phyloP scores from a whole-genome alignment of 2,797 vertebrate species.

The Gymnothorax reevesii region DNA sequence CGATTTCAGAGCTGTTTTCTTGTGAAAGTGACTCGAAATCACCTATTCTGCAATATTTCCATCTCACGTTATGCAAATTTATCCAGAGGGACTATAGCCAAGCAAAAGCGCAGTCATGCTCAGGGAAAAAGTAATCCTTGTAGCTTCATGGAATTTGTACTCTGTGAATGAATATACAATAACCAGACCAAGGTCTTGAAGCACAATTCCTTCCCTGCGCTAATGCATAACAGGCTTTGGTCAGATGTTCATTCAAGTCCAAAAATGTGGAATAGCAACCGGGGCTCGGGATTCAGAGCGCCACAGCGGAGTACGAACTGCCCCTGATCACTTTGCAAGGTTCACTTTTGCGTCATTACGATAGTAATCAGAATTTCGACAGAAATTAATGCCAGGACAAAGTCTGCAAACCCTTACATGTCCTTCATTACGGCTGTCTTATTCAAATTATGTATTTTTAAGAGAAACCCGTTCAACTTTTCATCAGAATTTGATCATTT shows the following conservation, averaged over 20 bases:
- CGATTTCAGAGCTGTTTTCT: background rate
- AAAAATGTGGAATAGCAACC: background rate
- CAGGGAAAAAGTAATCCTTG: background rate
- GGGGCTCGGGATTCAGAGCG: background rate
- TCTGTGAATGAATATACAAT: background rate
- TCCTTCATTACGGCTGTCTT: background rate
- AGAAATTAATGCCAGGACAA: background rate
- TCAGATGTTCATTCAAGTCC: background rate
- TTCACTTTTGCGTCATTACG: background rate
- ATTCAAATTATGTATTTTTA: background rate
- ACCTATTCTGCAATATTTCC: background rate
- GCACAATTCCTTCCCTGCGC: background rate
- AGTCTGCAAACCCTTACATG: background rate
- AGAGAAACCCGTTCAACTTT: background rate
- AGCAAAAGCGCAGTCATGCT: background rate
- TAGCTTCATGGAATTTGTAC: background rate
- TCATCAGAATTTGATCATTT: background rate
- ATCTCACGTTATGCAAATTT: background rate
- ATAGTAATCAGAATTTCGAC: no score
- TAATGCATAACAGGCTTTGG: background rate
- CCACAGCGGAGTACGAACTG: background rate
- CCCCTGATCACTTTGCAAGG: background rate
- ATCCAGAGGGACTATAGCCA: background rate
- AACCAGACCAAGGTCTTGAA: background rate
- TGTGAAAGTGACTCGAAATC: background rate